Evolutionary conservation across 2,888 invertebrate genomes (phyloP), one percentile per base, ranked within the genome.

Genomic region (Sinopyrophorus schimmeli): DNA sequence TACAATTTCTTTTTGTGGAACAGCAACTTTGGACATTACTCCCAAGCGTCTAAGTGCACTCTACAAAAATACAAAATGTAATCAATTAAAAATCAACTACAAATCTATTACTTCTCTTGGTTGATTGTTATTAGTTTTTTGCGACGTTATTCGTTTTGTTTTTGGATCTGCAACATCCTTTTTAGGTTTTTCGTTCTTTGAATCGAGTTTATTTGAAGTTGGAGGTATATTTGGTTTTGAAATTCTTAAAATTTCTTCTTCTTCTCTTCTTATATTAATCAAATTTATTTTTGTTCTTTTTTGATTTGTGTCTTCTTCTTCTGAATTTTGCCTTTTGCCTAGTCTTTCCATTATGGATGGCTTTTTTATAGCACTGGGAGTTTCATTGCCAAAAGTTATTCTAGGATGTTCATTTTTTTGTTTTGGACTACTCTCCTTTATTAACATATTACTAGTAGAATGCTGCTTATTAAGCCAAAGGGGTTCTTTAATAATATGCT

Each of bases 291-390:
- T 61, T 20, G 43, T 52, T 35, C 48, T 51, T 35, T 58, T 60
- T 16, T 47, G 42, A 26, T 32, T 41, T 3, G 38, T 7, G 5
- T 30, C 28, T 16, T 16, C 11, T 4, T 51, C 51, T 3, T 47
- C 40, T 17, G 27, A 20, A 31, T 51, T 53, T 16, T 58, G 41
- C 44, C 66, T 69, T 47, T 71, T 67, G 1, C 79, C 80, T 24
- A 80, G 64, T 17, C 80, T 71, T 34, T 78, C 76, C 49, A 76
- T 70, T 10, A 78, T 71, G 0, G 80, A 75, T 9, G 66, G 67
- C 49, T 68, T 74, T 55, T 59, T 67, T 0, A 58, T 49, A 23
- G 52, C 20, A 10, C 31, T 53, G 3, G 24, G 50, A 23, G 40
- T 55, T 39, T 61, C 53, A 21, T 46, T 49, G 32, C 62, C 59